These are phyloP conservation scores for Mythimna loreyi DNA, from an alignment of 2,888 invertebrate species.

Conservation along the genomic window DNA sequence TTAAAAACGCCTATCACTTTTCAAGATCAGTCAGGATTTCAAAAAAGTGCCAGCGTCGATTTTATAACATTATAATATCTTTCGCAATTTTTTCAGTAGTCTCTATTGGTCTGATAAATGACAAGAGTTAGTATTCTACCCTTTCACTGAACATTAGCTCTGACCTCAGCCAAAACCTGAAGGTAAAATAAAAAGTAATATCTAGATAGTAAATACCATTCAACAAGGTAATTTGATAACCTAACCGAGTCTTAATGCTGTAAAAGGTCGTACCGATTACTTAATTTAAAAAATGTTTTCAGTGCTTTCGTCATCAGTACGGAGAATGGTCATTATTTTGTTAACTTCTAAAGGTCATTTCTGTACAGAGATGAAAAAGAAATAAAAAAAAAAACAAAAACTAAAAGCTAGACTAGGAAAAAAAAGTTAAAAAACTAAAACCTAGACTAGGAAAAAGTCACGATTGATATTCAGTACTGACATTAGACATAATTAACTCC, in stretches of 20 bases:
- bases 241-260: neutral
- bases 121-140: slow-evolving; percentile 12
- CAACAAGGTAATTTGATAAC: neutral
- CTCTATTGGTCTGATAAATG: neutral
- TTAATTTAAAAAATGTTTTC: neutral
- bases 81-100: too few relatives aligned
- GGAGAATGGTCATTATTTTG: neutral
- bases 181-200: slow-evolving; percentile 22
- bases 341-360: neutral
- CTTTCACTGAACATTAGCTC: slow-evolving; percentile 3
- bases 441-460: too few relatives aligned
- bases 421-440: too few relatives aligned
- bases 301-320: neutral
- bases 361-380: neutral
- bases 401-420: too few relatives aligned
- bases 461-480: too few relatives aligned
- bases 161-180: slow-evolving; percentile 6
- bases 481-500: too few relatives aligned
- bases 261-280: slow-evolving; percentile 17
- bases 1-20: too few relatives aligned
- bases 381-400: too few relatives aligned
- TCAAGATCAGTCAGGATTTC: too few relatives aligned
- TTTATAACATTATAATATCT: too few relatives aligned
- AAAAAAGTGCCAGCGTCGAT: too few relatives aligned
- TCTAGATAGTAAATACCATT: neutral